phyloP scores from a whole-genome alignment of 2,888 invertebrate genomes.

The Dione vanillae region DNA sequence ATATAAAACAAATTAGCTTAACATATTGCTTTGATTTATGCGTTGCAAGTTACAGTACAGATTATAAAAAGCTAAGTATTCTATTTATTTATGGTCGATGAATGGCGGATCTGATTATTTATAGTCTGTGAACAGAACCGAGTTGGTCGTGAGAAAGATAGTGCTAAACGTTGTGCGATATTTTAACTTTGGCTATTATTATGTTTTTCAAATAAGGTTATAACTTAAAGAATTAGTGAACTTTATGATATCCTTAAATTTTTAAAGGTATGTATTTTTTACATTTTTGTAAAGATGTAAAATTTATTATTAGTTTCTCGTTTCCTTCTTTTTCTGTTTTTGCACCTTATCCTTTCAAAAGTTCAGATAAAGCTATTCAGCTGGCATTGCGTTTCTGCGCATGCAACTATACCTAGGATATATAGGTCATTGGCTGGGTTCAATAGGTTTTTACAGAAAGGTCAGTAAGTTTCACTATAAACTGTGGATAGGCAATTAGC shows the following conservation, averaged over 20 bases:
- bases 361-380: conserved; percentile 62
- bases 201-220: conserved; percentile 58
- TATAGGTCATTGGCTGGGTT: conserved; percentile 55
- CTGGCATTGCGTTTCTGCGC: conserved; percentile 67
- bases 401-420: conserved; percentile 56
- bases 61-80: conserved; percentile 21
- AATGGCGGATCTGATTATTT: conserved; percentile 52
- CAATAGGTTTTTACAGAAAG: conserved; percentile 59
- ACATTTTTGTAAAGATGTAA: conserved; percentile 58
- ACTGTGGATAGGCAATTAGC: conserved; percentile 52
- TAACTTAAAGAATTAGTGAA: conserved; percentile 38
- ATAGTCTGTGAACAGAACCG: conserved; percentile 46
- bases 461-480: conserved; percentile 65
- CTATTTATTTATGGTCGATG: conserved; percentile 44
- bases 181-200: conserved; percentile 59
- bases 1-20: too few species aligned
- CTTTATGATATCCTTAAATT: conserved; percentile 40
- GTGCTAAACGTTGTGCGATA: conserved; percentile 66
- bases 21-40: too few species aligned
- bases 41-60: conserved; percentile 19
- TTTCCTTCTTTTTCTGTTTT: conserved; percentile 73
- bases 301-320: conserved; percentile 70
- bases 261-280: conserved; percentile 39
- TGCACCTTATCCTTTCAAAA: conserved; percentile 64
- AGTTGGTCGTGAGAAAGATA: conserved; percentile 62